Evolutionary conservation across 2,888 invertebrate species (phyloP), one percentile per base, ranked within the genome.

Genomic region (Esperia sulphurella): DNA sequence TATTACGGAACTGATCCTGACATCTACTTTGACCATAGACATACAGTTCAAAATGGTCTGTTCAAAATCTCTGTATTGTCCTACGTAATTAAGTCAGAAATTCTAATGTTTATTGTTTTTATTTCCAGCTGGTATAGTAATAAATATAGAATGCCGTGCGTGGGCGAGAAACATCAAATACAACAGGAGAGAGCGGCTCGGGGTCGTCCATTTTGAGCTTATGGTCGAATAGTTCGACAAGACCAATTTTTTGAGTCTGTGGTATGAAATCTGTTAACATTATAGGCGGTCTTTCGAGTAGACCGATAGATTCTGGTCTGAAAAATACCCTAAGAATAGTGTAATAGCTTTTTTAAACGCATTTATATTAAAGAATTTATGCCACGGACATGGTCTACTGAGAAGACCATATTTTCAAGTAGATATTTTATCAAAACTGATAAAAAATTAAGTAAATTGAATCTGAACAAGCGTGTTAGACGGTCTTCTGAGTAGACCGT

Each of bases 111-210:
- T 5, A 21, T 21, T 21, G 21, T 21, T 21, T 44, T 54, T 55
- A 53, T 47, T 84, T 83, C 8, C 83, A 92, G 92, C 90, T 50
- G 92, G 92, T 54, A 90, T 92, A 50, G 65, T 92, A 30, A 92
- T 92, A 58, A 95, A 94, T 65, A 91, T 97, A 21, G 96, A 97
- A 71, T 97, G 97, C 66, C 93, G 95, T 49, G 95, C 96, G 14
- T 97, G 96, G 96, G 97, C 97, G 12, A 93, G 92, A 69, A 97
- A 97, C 74, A 94, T 97, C 49, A 65, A 85, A 33, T 96, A 97
- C 79, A 83, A 83, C 55, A 90, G 92, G 30, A 84, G 90, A 41
- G 94, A 96, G 63, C 92, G 95, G 48, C 75, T 87, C 51, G 92
- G 92, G 0, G 83, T 92, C 8, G 92, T 92, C 1, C 91, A 92